These are phyloP conservation scores for Dasyurus viverrinus DNA, from an alignment of 2,113 vertebrate species.

Conservation along the genomic window DNA sequence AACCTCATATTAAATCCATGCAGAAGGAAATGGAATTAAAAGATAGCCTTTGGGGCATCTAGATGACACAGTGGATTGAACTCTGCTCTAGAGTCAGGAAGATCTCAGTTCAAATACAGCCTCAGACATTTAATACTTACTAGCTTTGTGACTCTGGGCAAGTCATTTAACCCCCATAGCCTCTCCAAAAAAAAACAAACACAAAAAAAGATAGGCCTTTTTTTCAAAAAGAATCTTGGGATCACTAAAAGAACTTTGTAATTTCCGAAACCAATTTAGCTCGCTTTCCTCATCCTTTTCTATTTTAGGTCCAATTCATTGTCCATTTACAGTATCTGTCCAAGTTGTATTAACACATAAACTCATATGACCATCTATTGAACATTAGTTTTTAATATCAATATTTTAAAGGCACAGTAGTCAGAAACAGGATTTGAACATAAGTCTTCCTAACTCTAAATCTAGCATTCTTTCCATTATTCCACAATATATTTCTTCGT, in stretches of 20 bases:
- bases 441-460: neutral
- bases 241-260: neutral
- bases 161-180: no score
- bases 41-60: neutral
- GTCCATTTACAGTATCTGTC: neutral
- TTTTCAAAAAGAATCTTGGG: neutral
- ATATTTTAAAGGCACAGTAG: no score
- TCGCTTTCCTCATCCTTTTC: neutral
- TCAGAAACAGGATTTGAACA: neutral
- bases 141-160: no score
- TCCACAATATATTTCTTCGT: neutral
- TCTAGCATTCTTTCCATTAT: neutral
- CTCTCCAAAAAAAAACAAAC: no score
- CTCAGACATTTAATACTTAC: no score
- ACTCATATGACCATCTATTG: neutral
- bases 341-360: neutral
- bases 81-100: no score
- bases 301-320: neutral
- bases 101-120: no score
- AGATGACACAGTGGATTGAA: no score
- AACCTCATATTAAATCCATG: neutral
- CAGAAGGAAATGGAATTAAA: neutral
- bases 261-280: neutral
- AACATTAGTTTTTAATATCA: no score
- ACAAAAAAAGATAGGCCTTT: neutral